Conservation (phyloP, 2,113 vertebrate genomes). For the Vidua chalybeata region DNA sequence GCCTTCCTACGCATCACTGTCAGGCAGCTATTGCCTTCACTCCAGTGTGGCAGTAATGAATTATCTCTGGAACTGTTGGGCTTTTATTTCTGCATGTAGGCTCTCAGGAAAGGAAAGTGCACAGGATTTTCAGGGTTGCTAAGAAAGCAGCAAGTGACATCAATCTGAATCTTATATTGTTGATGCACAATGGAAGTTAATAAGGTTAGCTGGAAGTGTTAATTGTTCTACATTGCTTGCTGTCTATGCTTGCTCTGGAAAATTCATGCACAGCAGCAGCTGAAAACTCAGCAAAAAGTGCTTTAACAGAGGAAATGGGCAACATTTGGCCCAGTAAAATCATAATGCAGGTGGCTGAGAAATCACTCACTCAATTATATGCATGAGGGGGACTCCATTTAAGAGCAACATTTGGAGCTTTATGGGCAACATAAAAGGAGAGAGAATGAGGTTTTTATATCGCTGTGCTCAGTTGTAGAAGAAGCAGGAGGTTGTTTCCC, state of each 20-base stretch:
- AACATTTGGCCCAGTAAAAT: constrained; percentile 53
- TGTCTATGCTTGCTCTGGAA: not conserved
- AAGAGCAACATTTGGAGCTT: constrained; percentile 64
- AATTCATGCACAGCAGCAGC: constrained; percentile 28
- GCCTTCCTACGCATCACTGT: constrained; percentile 6
- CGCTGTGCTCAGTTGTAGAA: not conserved
- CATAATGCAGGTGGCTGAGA: constrained; percentile 57
- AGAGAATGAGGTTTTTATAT: constrained; percentile 60
- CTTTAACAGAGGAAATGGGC: not conserved
- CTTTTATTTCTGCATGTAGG: not conserved
- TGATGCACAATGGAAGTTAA: not conserved
- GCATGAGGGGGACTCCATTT: constrained; percentile 56
- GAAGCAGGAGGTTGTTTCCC: constrained; percentile 29
- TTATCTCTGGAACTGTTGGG: not conserved
- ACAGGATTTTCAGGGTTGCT: not conserved
- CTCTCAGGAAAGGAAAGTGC: not conserved
- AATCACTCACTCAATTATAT: constrained; percentile 62
- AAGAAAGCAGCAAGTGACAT: not conserved
- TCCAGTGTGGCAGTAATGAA: not conserved
- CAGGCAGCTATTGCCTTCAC: constrained; percentile 26
- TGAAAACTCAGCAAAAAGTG: constrained; percentile 20
- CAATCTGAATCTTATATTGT: not conserved
- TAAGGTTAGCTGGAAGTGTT: not conserved
- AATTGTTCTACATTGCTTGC: not conserved
- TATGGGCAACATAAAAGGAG: constrained; percentile 58